Percentiles rank a stretch among this genome's conserved stretches.
These are phyloP conservation scores for Sciurus carolinensis DNA, from an alignment of 2,797 vertebrate species.

Conservation along the genomic window DNA sequence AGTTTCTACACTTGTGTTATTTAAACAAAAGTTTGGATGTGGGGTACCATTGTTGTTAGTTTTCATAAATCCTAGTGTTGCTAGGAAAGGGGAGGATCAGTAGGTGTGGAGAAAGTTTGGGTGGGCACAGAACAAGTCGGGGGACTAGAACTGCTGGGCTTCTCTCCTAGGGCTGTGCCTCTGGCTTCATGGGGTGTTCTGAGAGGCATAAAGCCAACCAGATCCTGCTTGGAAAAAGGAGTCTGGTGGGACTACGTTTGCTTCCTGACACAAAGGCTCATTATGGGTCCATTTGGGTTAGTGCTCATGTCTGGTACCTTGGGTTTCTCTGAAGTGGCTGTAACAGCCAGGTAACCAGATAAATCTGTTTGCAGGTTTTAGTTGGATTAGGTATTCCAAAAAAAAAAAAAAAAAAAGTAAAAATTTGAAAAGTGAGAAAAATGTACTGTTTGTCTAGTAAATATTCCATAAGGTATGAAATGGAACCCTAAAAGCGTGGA, in stretches of 20 bases:
- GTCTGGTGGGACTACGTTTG: rapidly evolving
- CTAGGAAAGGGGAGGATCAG: not conserved
- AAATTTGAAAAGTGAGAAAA: slow-evolving; percentile 30
- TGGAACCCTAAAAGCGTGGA: not conserved
- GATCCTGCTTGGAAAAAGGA: not conserved
- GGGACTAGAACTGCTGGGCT: not conserved
- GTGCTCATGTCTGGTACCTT: not conserved
- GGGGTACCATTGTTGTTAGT: not conserved
- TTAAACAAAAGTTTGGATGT: slow-evolving; percentile 17
- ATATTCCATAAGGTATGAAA: not conserved
- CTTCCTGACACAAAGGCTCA: not conserved
- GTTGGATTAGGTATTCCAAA: not conserved
- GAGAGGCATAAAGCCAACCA: not conserved
- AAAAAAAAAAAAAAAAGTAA: not conserved
- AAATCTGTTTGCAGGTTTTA: slow-evolving; percentile 16
- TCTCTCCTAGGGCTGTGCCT: not conserved
- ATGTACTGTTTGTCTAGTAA: slow-evolving; percentile 30
- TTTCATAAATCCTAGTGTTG: not conserved
- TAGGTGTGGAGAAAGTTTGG: not conserved
- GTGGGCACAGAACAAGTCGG: not conserved
- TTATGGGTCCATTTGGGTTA: not conserved
- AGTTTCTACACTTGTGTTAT: not conserved
- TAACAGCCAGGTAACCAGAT: not conserved
- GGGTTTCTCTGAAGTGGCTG: not conserved
- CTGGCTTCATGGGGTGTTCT: not conserved